Evolutionary conservation across 1,140 invertebrate species (phyloP).

Genomic region (Sinonovacula constricta): DNA sequence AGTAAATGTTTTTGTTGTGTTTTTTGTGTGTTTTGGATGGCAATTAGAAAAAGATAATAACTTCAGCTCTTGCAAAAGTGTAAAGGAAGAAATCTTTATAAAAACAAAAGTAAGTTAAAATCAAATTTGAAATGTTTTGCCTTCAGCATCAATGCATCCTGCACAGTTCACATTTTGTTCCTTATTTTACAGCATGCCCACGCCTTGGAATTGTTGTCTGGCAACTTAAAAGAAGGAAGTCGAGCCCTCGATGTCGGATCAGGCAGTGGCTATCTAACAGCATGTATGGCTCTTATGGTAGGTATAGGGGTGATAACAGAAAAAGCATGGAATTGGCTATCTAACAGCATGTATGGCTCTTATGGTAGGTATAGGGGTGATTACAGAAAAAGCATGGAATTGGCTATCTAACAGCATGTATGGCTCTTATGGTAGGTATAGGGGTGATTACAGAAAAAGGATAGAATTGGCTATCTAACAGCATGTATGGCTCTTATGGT

Average conservation of each 20-base stretch:
- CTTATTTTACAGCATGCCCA: conserved; percentile 91
- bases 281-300: conserved; percentile 95
- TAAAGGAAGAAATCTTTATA: not conserved
- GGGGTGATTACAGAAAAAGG: no score
- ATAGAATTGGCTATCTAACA: conserved; percentile 97
- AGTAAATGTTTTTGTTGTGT: not conserved
- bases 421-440: conserved; percentile 90
- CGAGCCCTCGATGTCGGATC: conserved; percentile 96
- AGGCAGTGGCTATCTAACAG: conserved; percentile 96
- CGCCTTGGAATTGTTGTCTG: conserved; percentile 92
- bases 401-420: conserved; percentile 97
- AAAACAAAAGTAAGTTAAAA: no score
- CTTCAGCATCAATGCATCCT: conserved; percentile 7
- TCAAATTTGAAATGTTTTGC: not conserved
- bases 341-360: conserved; percentile 96
- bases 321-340: conserved; percentile 97
- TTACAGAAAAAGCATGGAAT: no score
- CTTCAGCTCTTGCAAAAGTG: not conserved
- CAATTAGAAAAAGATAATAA: not conserved
- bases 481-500: conserved; percentile 96
- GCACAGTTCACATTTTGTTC: conserved; percentile 5
- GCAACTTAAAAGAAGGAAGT: conserved; percentile 87
- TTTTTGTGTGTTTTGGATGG: not conserved
- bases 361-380: conserved; percentile 88
- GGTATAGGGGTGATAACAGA: no score